These are phyloP conservation scores for Tenthredo amoena DNA, from an alignment of 2,888 invertebrate genomes.

Conservation along the genomic window DNA sequence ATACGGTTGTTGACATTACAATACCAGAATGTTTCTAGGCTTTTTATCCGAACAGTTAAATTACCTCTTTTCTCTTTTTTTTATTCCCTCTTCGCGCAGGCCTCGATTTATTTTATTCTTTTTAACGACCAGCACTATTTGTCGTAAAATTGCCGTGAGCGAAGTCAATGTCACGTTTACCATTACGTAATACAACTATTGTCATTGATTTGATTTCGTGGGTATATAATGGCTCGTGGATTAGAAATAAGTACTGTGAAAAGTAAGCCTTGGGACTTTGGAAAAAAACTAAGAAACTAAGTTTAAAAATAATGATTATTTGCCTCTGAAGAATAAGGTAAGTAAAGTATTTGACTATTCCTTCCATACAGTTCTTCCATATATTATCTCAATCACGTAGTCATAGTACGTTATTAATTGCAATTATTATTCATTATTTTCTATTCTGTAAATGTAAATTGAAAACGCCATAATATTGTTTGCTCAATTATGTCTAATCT, in stretches of 20 bases:
- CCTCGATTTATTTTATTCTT: background rate
- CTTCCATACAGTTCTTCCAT: background rate
- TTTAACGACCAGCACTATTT: background rate
- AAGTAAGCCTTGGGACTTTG: background rate
- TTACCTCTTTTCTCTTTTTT: background rate
- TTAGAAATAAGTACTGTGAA: background rate
- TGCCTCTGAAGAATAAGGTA: background rate
- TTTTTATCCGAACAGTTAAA: background rate
- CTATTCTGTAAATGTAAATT: background rate
- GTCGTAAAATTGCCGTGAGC: background rate
- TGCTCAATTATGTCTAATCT: background rate
- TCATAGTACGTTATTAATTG: background rate
- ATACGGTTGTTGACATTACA: constrained; percentile 1
- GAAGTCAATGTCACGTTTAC: constrained; percentile 17
- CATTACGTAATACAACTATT: constrained; percentile 13
- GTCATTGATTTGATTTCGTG: background rate
- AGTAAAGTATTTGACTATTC: background rate
- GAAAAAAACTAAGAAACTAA: background rate
- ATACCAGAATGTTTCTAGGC: background rate
- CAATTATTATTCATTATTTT: background rate
- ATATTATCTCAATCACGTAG: background rate
- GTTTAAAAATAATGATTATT: background rate
- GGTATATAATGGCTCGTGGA: background rate
- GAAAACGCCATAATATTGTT: background rate
- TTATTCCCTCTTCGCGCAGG: background rate